Conservation (phyloP, 1,140 invertebrate species). For the Wasmannia auropunctata region DNA sequence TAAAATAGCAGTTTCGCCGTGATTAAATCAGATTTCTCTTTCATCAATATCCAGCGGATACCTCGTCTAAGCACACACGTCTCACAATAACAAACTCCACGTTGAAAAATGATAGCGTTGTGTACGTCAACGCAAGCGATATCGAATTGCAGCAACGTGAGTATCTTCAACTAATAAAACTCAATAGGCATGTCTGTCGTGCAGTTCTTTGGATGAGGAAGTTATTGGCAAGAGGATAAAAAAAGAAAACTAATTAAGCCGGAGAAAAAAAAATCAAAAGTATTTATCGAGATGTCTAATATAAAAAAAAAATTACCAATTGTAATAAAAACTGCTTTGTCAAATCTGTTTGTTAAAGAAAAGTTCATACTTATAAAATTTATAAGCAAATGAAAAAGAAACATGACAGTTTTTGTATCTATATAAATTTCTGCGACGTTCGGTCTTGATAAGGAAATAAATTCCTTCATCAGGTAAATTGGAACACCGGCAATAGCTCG, state of each 20-base stretch:
- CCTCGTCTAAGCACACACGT: slow-evolving; percentile 22
- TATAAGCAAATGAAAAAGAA: background rate
- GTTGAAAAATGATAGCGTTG: slow-evolving; percentile 53
- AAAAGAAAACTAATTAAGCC: background rate
- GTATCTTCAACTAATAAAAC: slow-evolving; percentile 51
- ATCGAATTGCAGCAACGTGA: slow-evolving; percentile 44
- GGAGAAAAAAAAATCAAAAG: background rate
- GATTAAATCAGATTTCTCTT: slow-evolving; percentile 11
- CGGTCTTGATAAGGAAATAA: background rate
- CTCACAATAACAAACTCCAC: slow-evolving; percentile 37
- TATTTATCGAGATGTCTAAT: background rate
- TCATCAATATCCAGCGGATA: slow-evolving; percentile 34
- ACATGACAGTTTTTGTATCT: background rate
- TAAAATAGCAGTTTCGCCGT: background rate
- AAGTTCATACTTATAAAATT: background rate
- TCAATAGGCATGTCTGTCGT: slow-evolving; percentile 16
- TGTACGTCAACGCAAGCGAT: slow-evolving; percentile 24
- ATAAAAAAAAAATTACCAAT: background rate
- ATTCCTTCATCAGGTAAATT: slow-evolving; percentile 5
- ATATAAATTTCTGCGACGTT: background rate
- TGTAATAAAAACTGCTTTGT: background rate
- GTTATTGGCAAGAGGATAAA: background rate
- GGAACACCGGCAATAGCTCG: background rate
- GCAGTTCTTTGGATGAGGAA: background rate
- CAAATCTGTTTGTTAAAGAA: background rate